A percentile compares a stretch with the other conserved stretches of the same genome.
phyloP scores from a whole-genome alignment of 1,140 invertebrate species.

The Branchinecta lynchi region DNA sequence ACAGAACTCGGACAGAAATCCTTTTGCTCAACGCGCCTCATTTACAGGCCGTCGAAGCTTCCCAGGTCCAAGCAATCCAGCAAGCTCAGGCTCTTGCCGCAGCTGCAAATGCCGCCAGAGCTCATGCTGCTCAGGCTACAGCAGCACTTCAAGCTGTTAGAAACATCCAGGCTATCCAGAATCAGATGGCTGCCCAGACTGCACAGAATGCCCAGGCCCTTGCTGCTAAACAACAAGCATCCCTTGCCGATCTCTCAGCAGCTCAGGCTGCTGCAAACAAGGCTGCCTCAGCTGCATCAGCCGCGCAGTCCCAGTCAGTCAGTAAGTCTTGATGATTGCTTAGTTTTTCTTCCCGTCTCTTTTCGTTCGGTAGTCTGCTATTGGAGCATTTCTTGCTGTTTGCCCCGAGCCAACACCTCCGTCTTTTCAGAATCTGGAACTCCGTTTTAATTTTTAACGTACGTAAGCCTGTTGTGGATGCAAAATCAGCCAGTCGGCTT shows the following conservation, averaged over 20 bases:
- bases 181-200: constrained; percentile 13
- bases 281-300: constrained; percentile 9
- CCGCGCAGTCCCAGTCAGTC: constrained; percentile 5
- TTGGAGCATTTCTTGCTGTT: no score
- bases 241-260: constrained; percentile 13
- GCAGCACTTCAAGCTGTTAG: constrained; percentile 11
- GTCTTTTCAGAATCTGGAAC: no score
- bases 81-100: constrained; percentile 12
- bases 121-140: constrained; percentile 7
- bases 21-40: no score
- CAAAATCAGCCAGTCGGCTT: no score
- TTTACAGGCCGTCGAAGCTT: constrained; percentile 13
- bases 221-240: constrained; percentile 14
- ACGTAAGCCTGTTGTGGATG: no score
- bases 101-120: constrained; percentile 2
- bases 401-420: no score
- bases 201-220: constrained; percentile 10
- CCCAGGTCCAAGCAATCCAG: constrained; percentile 13
- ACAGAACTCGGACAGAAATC: no score
- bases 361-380: no score
- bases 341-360: no score
- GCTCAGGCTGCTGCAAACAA: constrained; percentile 16
- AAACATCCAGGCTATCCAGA: constrained; percentile 11
- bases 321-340: neutral
- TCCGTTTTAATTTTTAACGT: no score